Evolutionary conservation across 2,888 invertebrate species (phyloP).

Genomic region (Agrochola litura): DNA sequence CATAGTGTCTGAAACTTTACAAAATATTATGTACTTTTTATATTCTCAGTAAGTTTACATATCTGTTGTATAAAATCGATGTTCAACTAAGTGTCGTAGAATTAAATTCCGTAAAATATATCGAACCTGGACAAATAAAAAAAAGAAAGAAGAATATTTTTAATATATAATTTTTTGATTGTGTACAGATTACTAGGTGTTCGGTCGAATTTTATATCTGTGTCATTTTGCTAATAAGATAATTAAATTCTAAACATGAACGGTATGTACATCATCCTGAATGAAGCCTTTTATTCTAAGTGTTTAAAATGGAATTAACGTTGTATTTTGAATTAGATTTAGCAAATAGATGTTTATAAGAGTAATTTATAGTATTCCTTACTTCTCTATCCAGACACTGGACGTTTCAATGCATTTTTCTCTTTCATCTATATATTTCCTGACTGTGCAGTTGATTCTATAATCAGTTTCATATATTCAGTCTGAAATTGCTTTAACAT

Average conservation of each 20-base stretch:
- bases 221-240: slow-evolving; percentile 70
- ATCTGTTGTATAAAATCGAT: slow-evolving; percentile 52
- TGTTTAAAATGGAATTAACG: slow-evolving; percentile 65
- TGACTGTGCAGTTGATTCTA: slow-evolving; percentile 69
- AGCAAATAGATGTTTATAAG: slow-evolving; percentile 64
- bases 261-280: slow-evolving; percentile 54
- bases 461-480: slow-evolving; percentile 64
- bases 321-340: slow-evolving; percentile 65
- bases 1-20: slow-evolving; percentile 60
- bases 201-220: slow-evolving; percentile 76
- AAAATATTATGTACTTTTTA: slow-evolving; percentile 50
- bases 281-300: slow-evolving; percentile 68
- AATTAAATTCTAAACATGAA: slow-evolving; percentile 61
- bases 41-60: slow-evolving; percentile 60
- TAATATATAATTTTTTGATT: slow-evolving; percentile 79
- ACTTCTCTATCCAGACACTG: slow-evolving; percentile 48
- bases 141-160: slow-evolving; percentile 74
- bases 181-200: slow-evolving; percentile 79
- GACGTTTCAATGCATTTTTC: slow-evolving; percentile 47
- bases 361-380: slow-evolving; percentile 60
- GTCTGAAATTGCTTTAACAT: slow-evolving; percentile 50
- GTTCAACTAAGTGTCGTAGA: slow-evolving; percentile 53
- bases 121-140: slow-evolving; percentile 49
- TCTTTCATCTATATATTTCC: slow-evolving; percentile 45
- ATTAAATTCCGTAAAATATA: slow-evolving; percentile 62